Evolutionary conservation across 2,888 invertebrate genomes (phyloP), one percentile per base, ranked within the genome.

Genomic region (Lochmaea crataegi): DNA sequence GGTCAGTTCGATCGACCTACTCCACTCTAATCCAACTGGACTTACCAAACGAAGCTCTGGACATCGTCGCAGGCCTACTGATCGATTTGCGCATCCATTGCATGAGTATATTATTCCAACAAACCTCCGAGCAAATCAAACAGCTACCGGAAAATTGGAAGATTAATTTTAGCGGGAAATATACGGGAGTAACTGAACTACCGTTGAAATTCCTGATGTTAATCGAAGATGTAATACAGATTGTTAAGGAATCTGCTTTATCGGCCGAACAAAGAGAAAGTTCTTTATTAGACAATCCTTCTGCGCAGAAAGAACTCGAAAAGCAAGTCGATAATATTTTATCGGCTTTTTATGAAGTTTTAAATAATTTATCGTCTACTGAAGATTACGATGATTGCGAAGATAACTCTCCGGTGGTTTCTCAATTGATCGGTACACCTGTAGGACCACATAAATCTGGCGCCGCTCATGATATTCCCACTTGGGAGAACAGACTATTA

Each of bases 1-100:
- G 78, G 11, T 77, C 77, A 18, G 91, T 97, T 53, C 89, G 95
- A 74, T 93, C 94, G 68, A 93, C 95, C 63, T 95, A 96, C 83
- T 92, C 93, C 53, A 91, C 93, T 6, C 87, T 98, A 26, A 92
- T 96, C 78, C 92, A 94, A 73, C 88, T 97, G 51, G 97, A 98
- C 86, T 88, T 97, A 72, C 96, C 96, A 0, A 93, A 92, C 69
- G 96, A 97, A 86, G 95, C 96, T 5, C 88, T 96, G 68, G 94
- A 94, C 80, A 92, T 96, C 74, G 92, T 98, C 66, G 94, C 94
- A 82, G 92, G 91, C 77, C 90, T 97, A 58, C 93, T 97, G 78
- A 93, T 96, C 85, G 96, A 97, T 84, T 91, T 97, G 82, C 91
- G 96, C 77, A 89, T 95, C 71, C 94, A 95, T 85, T 96, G 96